Percentiles rank a stretch among this genome's conserved stretches.
phyloP scores from a whole-genome alignment of 2,797 vertebrate genomes.

The Tamandua tetradactyla region DNA sequence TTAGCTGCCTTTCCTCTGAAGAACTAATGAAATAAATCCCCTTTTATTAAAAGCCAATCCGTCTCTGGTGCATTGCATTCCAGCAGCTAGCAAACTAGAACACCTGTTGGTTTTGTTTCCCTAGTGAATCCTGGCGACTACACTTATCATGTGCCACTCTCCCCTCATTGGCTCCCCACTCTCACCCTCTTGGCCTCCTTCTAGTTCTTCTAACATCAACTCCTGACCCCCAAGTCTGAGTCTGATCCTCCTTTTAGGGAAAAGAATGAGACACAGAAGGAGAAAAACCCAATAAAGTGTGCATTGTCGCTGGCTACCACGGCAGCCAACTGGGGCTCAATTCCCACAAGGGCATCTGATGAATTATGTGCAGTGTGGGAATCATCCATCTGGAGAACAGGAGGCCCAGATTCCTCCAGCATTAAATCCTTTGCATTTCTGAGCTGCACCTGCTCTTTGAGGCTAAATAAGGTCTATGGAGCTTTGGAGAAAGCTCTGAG shows the following conservation, averaged over 20 bases:
- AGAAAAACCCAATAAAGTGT: not conserved
- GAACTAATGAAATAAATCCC: too few relatives aligned
- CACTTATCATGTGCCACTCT: fast-evolving
- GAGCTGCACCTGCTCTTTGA: not conserved
- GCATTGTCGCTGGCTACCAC: fast-evolving
- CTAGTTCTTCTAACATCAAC: not conserved
- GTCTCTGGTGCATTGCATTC: too few relatives aligned
- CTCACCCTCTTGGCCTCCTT: not conserved
- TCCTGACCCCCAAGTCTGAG: not conserved
- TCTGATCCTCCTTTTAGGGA: not conserved
- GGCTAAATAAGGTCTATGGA: not conserved
- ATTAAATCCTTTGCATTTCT: not conserved
- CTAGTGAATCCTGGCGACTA: too few relatives aligned
- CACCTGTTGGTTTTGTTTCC: too few relatives aligned
- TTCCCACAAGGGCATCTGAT: too few relatives aligned
- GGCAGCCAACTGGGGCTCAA: too few relatives aligned
- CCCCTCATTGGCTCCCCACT: not conserved
- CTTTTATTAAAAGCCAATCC: too few relatives aligned
- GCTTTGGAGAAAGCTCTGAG: not conserved
- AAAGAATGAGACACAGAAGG: not conserved
- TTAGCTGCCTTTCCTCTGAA: too few relatives aligned
- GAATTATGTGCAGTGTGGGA: too few relatives aligned
- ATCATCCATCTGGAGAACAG: not conserved
- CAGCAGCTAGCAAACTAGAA: too few relatives aligned
- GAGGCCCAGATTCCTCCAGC: not conserved